Evolutionary conservation across 2,113 vertebrate species (phyloP).

Genomic region (Pundamilia nyererei): DNA sequence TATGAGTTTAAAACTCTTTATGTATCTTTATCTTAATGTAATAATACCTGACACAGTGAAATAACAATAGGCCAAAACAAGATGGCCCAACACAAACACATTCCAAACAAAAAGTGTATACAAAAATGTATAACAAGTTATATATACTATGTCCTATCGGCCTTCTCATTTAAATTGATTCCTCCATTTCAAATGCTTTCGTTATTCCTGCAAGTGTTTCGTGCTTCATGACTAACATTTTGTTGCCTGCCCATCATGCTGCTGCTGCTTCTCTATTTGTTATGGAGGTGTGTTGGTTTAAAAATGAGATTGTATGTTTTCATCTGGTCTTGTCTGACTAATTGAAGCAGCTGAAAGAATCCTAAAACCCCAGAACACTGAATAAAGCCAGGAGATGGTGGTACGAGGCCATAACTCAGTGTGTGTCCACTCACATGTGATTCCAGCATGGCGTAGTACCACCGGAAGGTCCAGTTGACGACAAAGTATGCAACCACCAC

Average conservation of each 20-base stretch:
- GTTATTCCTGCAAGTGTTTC: neutral
- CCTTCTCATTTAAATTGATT: neutral
- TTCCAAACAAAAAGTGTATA: neutral
- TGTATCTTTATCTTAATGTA: neutral
- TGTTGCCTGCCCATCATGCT: neutral
- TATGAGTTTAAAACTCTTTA: neutral
- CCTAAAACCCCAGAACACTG: neutral
- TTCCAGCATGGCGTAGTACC: conserved; percentile 96
- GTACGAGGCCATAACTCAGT: neutral
- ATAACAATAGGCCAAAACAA: neutral
- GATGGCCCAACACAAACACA: neutral
- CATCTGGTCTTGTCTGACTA: neutral
- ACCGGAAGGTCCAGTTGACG: conserved; percentile 89
- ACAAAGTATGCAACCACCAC: conserved; percentile 88
- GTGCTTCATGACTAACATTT: neutral
- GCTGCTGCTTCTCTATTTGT: neutral
- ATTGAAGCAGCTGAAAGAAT: neutral
- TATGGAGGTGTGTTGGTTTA: neutral
- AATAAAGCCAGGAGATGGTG: neutral
- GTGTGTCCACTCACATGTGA: conserved; percentile 73
- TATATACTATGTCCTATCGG: neutral
- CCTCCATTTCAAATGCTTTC: neutral
- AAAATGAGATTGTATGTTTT: neutral
- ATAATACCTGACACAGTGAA: neutral
- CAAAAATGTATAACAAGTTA: neutral